Conservation (phyloP, 2,888 invertebrate species). For the Oxyscelio sp. region DNA sequence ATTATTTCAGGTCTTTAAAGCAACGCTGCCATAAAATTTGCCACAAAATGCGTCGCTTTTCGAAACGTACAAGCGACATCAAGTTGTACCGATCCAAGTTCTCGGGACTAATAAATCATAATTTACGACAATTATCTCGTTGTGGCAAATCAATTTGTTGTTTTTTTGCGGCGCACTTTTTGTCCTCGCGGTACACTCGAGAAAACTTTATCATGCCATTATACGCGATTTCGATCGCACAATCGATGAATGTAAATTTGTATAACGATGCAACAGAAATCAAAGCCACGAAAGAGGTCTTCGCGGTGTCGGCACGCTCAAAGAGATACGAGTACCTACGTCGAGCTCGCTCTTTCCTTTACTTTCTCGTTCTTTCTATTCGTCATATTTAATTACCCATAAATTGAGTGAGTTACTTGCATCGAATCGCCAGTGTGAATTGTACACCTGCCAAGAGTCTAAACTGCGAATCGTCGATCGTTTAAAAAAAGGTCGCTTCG, state of each 20-base stretch:
- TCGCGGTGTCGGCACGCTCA: conserved; percentile 74
- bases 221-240: conserved; percentile 57
- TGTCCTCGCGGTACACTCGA: conserved; percentile 20
- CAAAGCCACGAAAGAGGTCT: conserved; percentile 29
- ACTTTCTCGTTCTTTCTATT: conserved; percentile 67
- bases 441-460: conserved; percentile 43
- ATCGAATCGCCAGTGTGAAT: conserved; percentile 61
- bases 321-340: conserved; percentile 69
- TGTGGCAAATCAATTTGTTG: conserved; percentile 63
- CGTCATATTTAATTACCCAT: conserved; percentile 81
- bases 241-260: conserved; percentile 65
- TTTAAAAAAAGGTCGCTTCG: background rate
- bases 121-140: conserved; percentile 60
- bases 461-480: conserved; percentile 22
- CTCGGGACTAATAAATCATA: conserved; percentile 39
- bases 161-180: conserved; percentile 49
- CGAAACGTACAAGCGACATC: background rate
- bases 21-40: background rate
- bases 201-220: conserved; percentile 49
- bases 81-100: conserved; percentile 23
- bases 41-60: background rate
- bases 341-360: conserved; percentile 55
- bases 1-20: background rate
- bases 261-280: conserved; percentile 52
- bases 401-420: conserved; percentile 73